phyloP scores from a whole-genome alignment of 2,888 invertebrate genomes.

The Matsumyia berberina region DNA sequence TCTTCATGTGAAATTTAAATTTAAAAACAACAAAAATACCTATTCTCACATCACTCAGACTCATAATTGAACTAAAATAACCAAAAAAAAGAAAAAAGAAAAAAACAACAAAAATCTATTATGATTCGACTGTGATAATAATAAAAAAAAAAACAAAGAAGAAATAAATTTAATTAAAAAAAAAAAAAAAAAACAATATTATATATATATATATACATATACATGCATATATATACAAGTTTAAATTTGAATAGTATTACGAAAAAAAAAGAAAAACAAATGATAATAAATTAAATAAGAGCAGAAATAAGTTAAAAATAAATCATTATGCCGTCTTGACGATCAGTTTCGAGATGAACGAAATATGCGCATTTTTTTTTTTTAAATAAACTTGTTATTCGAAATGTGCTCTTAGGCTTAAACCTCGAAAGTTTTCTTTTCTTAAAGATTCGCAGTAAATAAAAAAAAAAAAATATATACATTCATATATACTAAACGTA shows the following conservation, averaged over 20 bases:
- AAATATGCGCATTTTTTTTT: constrained; percentile 74
- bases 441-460: constrained; percentile 69
- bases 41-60: constrained; percentile 74
- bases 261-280: constrained; percentile 64
- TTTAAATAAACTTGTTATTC: constrained; percentile 62
- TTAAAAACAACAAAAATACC: constrained; percentile 44
- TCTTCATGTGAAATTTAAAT: constrained; percentile 59
- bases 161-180: constrained; percentile 71
- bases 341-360: constrained; percentile 77
- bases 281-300: constrained; percentile 75
- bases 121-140: constrained; percentile 85
- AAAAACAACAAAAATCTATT: constrained; percentile 83
- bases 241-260: constrained; percentile 75
- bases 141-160: constrained; percentile 78
- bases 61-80: constrained; percentile 73
- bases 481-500: constrained; percentile 47
- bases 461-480: constrained; percentile 65
- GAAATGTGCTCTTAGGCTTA: constrained; percentile 77
- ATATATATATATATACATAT: constrained; percentile 74
- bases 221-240: constrained; percentile 76
- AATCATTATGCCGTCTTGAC: constrained; percentile 80
- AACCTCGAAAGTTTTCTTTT: constrained; percentile 67
- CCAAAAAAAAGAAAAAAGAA: constrained; percentile 56
- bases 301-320: constrained; percentile 72
- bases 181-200: constrained; percentile 64